phyloP scores from a whole-genome alignment of 2,113 vertebrate genomes.

The Spilogale gracilis region DNA sequence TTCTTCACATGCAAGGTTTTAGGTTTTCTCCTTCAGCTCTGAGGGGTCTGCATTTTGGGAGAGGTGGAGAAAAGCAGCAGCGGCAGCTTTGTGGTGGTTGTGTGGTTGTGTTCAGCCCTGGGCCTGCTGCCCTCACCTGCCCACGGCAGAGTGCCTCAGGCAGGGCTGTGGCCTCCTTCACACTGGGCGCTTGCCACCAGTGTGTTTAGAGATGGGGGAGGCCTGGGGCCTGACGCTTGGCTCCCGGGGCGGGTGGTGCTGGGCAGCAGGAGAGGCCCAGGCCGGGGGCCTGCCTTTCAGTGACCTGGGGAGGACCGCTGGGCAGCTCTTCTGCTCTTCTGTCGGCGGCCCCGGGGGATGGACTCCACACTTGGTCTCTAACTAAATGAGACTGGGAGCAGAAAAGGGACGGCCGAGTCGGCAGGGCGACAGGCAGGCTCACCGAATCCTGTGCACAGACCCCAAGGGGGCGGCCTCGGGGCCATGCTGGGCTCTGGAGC shows the following conservation, averaged over 20 bases:
- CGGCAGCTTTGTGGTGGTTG: background rate
- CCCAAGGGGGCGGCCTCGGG: rapidly evolving
- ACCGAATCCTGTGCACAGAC: background rate
- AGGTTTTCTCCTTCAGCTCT: background rate
- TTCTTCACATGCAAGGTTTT: background rate
- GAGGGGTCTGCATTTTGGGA: background rate
- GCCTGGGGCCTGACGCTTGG: rapidly evolving
- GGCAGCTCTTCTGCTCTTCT: too few species aligned
- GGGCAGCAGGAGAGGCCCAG: too few species aligned
- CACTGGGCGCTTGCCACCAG: background rate
- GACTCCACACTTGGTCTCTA: background rate
- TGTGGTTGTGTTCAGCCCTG: background rate
- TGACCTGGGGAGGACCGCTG: background rate
- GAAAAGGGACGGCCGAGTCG: too few species aligned
- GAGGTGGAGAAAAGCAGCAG: background rate
- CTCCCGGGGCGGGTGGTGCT: background rate
- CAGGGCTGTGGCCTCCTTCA: background rate
- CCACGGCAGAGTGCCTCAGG: background rate
- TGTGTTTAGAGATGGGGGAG: background rate
- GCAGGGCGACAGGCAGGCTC: background rate
- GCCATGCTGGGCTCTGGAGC: background rate
- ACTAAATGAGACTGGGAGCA: background rate
- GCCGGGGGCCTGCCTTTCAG: background rate
- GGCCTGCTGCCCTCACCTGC: background rate
- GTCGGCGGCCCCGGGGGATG: background rate